A percentile compares a stretch with the other conserved stretches of the same genome.
Conservation (phyloP, 2,797 vertebrate genomes). For the Prionace glauca region DNA sequence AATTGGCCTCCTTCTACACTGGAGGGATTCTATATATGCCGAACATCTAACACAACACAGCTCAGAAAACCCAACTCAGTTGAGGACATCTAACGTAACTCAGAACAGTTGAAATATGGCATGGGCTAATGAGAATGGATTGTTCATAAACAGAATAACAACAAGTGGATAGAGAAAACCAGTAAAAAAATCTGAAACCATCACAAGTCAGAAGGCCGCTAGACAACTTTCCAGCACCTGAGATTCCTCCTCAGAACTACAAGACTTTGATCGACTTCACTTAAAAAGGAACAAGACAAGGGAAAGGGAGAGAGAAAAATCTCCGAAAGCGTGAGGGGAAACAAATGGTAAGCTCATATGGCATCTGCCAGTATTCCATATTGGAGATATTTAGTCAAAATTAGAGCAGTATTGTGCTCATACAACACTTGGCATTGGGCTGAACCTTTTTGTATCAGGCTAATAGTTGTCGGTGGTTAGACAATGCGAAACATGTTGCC, state of each 20-base stretch:
- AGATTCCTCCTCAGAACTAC: background rate
- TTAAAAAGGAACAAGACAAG: background rate
- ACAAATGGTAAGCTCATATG: background rate
- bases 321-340: background rate
- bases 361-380: background rate
- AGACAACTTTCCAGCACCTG: background rate
- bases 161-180: background rate
- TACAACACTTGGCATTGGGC: background rate
- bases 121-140: background rate
- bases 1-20: too few relatives aligned
- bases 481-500: background rate
- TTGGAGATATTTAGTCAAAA: background rate
- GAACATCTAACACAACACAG: background rate
- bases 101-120: background rate
- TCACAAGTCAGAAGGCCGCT: background rate
- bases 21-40: too few relatives aligned
- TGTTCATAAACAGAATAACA: background rate
- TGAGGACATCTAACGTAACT: background rate
- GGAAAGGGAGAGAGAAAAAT: background rate
- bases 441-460: background rate
- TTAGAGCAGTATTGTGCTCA: background rate
- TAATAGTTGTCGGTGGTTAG: background rate
- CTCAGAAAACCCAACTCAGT: background rate
- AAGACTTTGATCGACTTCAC: background rate
- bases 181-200: background rate